Percentiles rank a stretch among this genome's conserved stretches.
Evolutionary conservation across 2,113 vertebrate genomes (phyloP).

Genomic region (Peromyscus californicus): DNA sequence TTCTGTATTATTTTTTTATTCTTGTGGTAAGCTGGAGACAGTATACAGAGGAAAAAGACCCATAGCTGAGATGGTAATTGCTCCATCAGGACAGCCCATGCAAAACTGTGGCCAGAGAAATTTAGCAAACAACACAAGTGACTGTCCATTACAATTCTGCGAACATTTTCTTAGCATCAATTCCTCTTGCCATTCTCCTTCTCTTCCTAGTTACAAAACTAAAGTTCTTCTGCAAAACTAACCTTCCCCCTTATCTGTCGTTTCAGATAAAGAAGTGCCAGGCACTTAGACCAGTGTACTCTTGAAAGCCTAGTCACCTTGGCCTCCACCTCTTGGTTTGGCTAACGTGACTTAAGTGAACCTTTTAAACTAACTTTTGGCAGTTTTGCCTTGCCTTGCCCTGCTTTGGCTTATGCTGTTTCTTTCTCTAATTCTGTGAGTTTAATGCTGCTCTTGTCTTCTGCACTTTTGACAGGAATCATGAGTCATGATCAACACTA

Average conservation of each 20-base stretch:
- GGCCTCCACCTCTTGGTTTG: not conserved
- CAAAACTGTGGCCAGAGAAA: not conserved
- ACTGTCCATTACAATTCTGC: not conserved
- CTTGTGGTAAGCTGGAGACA: not conserved
- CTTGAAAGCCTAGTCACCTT: not conserved
- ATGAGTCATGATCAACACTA: slow-evolving; percentile 63
- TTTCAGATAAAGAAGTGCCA: not conserved
- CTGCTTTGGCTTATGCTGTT: not conserved
- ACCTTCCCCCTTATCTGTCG: not conserved
- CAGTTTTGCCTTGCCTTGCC: not conserved
- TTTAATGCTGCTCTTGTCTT: not conserved
- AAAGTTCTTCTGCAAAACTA: not conserved
- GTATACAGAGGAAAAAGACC: not conserved
- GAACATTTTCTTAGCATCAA: not conserved
- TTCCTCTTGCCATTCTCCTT: not conserved
- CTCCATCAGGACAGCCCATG: not conserved
- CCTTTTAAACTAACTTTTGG: slow-evolving; percentile 35
- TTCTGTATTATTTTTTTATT: slow-evolving; percentile 1
- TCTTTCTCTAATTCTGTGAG: not conserved
- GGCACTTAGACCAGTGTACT: not conserved
- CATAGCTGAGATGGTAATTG: not conserved
- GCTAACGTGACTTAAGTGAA: not conserved
- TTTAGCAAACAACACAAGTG: not conserved
- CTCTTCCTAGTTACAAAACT: not conserved
- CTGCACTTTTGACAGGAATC: slow-evolving; percentile 62